These are phyloP conservation scores for Tetramorium simillimum DNA, from an alignment of 1,140 invertebrate species.

Conservation along the genomic window DNA sequence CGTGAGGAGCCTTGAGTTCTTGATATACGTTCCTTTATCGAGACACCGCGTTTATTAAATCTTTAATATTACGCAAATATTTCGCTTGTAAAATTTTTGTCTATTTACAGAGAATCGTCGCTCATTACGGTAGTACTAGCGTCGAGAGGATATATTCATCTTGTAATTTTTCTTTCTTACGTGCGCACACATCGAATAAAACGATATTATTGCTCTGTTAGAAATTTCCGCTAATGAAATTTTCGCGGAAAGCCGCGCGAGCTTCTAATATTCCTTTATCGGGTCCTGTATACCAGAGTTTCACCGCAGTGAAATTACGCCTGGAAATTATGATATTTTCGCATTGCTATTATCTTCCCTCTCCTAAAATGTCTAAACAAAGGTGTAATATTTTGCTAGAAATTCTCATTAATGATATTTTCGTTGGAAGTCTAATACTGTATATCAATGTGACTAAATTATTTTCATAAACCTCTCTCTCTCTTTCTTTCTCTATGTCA, in stretches of 20 bases:
- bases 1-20: neutral
- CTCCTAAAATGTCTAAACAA: neutral
- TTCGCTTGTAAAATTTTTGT: neutral
- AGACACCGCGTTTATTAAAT: slow-evolving; percentile 3
- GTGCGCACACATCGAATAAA: neutral
- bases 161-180: neutral
- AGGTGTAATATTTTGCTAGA: slow-evolving; percentile 1
- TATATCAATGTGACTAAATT: neutral
- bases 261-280: slow-evolving; percentile 45
- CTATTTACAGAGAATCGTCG: neutral
- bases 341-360: neutral
- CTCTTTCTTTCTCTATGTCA: neutral
- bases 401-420: neutral
- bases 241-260: slow-evolving; percentile 31
- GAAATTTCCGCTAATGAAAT: slow-evolving; percentile 46
- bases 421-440: neutral
- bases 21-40: slow-evolving; percentile 42
- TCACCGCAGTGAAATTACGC: slow-evolving; percentile 26
- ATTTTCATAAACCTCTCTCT: neutral
- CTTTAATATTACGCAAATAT: slow-evolving; percentile 14
- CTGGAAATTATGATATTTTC: slow-evolving; percentile 24
- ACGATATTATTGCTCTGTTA: slow-evolving; percentile 11
- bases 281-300: neutral
- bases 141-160: neutral
- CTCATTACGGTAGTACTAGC: neutral